Evolutionary conservation across 2,888 invertebrate genomes (phyloP).

Genomic region (Acanthoscelides obtectus): DNA sequence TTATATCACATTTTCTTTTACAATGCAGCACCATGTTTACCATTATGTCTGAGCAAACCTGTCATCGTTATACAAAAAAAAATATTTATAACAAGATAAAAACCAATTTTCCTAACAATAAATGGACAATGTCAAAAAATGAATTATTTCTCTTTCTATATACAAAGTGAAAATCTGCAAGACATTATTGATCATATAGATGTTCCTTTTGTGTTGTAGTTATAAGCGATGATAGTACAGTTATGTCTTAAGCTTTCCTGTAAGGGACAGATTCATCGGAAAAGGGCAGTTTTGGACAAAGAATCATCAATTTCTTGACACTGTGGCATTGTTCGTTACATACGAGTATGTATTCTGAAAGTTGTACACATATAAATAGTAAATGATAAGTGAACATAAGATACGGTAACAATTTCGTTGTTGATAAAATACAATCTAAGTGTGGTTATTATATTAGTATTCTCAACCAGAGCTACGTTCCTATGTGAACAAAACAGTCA

Average conservation of each 20-base stretch:
- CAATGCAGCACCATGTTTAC: slow-evolving; percentile 38
- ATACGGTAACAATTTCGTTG: not conserved
- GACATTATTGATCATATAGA: not conserved
- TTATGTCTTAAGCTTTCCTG: too few species aligned
- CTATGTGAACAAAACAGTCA: too few species aligned
- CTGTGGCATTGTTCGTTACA: not conserved
- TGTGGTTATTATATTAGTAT: not conserved
- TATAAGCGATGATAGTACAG: too few species aligned
- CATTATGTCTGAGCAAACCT: slow-evolving; percentile 30
- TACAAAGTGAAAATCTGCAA: not conserved
- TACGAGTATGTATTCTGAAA: not conserved
- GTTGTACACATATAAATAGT: not conserved
- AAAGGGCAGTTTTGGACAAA: too few species aligned
- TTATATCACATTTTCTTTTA: slow-evolving; percentile 43
- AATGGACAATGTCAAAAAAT: not conserved
- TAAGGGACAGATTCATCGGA: too few species aligned
- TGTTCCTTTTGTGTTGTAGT: too few species aligned
- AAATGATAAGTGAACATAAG: not conserved
- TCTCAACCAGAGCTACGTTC: not conserved
- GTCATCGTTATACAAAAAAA: slow-evolving; percentile 7
- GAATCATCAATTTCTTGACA: not conserved
- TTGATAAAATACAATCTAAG: not conserved
- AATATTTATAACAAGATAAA: not conserved
- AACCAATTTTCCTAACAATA: not conserved
- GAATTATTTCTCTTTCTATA: not conserved